Conservation (phyloP, 2,888 invertebrate species). For the Labia minor region DNA sequence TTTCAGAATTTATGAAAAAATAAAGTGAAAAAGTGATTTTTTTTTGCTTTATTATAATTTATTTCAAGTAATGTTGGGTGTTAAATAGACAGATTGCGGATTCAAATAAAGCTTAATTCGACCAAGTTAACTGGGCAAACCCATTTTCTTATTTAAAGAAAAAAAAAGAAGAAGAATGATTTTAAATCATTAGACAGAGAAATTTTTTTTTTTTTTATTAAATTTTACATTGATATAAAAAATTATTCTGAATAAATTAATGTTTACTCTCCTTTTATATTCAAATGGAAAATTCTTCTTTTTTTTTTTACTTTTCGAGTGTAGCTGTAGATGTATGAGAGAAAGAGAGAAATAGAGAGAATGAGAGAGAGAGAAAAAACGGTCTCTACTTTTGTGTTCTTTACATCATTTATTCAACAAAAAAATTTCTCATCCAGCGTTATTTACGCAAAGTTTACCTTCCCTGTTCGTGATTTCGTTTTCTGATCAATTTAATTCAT, state of each 20-base stretch:
- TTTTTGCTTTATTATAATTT: too few relatives aligned
- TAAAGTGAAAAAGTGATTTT: too few relatives aligned
- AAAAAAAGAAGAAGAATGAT: not conserved
- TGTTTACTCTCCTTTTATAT: not conserved
- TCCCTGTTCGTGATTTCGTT: too few relatives aligned
- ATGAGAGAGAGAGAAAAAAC: too few relatives aligned
- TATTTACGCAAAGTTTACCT: too few relatives aligned
- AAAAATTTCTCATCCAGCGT: too few relatives aligned
- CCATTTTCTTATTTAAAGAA: not conserved
- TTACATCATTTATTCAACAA: not conserved
- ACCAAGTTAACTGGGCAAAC: not conserved
- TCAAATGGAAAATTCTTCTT: not conserved
- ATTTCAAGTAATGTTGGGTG: too few relatives aligned
- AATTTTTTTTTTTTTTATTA: not conserved
- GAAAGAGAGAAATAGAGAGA: too few relatives aligned
- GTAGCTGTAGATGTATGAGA: not conserved
- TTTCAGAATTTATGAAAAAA: too few relatives aligned
- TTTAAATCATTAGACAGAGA: conserved; percentile 1
- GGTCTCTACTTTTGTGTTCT: not conserved
- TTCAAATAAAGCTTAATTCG: not conserved
- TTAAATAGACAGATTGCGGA: not conserved
- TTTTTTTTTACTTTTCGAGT: not conserved
- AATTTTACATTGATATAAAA: conserved; percentile 1
- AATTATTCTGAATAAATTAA: conserved; percentile 1
- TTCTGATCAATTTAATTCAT: too few relatives aligned